Conservation (phyloP, 2,888 invertebrate species). For the Hecatera dysodea region DNA sequence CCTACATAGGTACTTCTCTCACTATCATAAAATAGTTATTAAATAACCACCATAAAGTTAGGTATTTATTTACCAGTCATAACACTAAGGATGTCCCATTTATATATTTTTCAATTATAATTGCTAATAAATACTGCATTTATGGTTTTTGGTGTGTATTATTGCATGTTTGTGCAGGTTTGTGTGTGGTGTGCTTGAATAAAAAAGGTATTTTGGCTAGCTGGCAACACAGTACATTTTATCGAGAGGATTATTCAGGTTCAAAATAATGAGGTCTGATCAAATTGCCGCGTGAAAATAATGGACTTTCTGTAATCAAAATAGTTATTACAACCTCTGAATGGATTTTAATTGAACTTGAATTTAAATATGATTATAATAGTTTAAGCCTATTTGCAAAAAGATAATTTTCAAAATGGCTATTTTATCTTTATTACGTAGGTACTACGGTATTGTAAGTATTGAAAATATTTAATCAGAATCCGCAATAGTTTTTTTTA, state of each 20-base stretch:
- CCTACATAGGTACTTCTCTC: not conserved
- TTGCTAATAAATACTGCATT: constrained; percentile 42
- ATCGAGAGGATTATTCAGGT: not conserved
- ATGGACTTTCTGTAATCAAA: not conserved
- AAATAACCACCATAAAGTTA: constrained; percentile 13
- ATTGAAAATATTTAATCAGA: constrained; percentile 26
- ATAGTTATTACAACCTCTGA: constrained; percentile 1
- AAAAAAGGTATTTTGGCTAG: constrained; percentile 9
- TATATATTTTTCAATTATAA: constrained; percentile 42
- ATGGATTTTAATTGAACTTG: constrained; percentile 16
- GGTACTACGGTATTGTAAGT: not conserved
- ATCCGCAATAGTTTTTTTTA: constrained; percentile 9
- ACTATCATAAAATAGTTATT: constrained; percentile 25
- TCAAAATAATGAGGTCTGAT: not conserved
- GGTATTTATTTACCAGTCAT: constrained; percentile 11
- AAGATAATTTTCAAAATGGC: constrained; percentile 1
- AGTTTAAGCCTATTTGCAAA: not conserved
- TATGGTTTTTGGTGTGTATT: constrained; percentile 46
- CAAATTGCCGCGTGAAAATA: not conserved
- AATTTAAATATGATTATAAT: not conserved
- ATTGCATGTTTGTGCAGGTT: constrained; percentile 63
- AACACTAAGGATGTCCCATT: constrained; percentile 22
- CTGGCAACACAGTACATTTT: not conserved
- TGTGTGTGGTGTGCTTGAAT: constrained; percentile 59
- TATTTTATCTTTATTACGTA: constrained; percentile 5